A percentile compares a stretch with the other conserved stretches of the same genome.
These are phyloP conservation scores for Myotis findleyi DNA, from an alignment of 2,797 vertebrate species.

Conservation along the genomic window DNA sequence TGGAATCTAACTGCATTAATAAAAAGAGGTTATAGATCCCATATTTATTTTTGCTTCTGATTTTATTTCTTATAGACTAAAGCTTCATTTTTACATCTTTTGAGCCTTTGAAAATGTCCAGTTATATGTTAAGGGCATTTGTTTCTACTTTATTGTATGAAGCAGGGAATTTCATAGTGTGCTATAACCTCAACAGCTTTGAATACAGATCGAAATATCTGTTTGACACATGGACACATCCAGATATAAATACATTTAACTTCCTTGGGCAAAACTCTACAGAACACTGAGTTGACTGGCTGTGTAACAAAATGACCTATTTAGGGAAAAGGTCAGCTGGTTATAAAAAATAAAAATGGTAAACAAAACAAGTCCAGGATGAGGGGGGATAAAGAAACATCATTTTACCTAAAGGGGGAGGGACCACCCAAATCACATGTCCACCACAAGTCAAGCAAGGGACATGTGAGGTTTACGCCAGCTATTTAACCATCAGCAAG, in stretches of 20 bases:
- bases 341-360: slow-evolving; percentile 41
- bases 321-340: slow-evolving; percentile 63
- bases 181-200: slow-evolving; percentile 48
- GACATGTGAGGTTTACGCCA: neutral
- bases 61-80: slow-evolving; percentile 46
- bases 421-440: neutral
- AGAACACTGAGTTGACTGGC: slow-evolving; percentile 48
- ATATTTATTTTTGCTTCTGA: neutral
- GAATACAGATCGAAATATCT: slow-evolving; percentile 72
- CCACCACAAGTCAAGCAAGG: neutral
- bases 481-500: neutral
- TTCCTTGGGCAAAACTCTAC: slow-evolving; percentile 74
- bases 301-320: slow-evolving; percentile 68
- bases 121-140: slow-evolving; percentile 14
- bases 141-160: slow-evolving; percentile 24
- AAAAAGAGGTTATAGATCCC: neutral
- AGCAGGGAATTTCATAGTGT: slow-evolving; percentile 21
- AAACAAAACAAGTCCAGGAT: slow-evolving; percentile 3
- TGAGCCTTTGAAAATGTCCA: slow-evolving; percentile 35
- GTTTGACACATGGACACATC: slow-evolving; percentile 60
- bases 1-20: neutral
- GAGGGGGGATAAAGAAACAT: neutral
- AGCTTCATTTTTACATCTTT: slow-evolving; percentile 40
- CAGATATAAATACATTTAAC: slow-evolving; percentile 74
- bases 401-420: neutral